Percentiles rank a stretch among this genome's conserved stretches.
Evolutionary conservation across 1,140 invertebrate species (phyloP).

Genomic region (Calephelis nemesis): DNA sequence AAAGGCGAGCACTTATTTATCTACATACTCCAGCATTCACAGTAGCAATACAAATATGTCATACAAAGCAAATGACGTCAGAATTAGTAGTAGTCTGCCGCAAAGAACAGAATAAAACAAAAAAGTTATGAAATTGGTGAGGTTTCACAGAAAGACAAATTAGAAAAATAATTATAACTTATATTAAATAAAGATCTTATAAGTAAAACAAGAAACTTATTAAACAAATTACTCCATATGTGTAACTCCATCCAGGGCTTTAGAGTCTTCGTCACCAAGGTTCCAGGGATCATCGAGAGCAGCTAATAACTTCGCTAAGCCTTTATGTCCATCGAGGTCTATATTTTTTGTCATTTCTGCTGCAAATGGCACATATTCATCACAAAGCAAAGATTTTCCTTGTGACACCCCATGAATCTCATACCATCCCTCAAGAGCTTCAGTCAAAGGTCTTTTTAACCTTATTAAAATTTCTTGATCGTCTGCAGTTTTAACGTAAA

Average conservation of each 20-base stretch:
- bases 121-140: no score
- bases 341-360: slow-evolving; percentile 65
- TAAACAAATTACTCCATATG: slow-evolving; percentile 49
- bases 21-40: no score
- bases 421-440: slow-evolving; percentile 70
- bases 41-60: no score
- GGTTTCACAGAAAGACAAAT: no score
- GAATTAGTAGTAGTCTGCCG: no score
- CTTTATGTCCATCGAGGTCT: slow-evolving; percentile 68
- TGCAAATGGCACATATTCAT: slow-evolving; percentile 69
- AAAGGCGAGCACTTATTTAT: no score
- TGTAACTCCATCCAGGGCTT: slow-evolving; percentile 49
- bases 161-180: slow-evolving; percentile 5
- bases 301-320: slow-evolving; percentile 57
- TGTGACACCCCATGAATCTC: slow-evolving; percentile 70
- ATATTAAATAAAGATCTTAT: background rate
- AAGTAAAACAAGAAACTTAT: background rate
- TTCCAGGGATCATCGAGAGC: slow-evolving; percentile 75
- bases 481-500: slow-evolving; percentile 68
- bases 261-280: slow-evolving; percentile 53
- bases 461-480: slow-evolving; percentile 67
- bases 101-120: no score
- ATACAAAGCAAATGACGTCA: no score
- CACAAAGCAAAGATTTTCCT: slow-evolving; percentile 69
- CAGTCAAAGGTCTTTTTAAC: slow-evolving; percentile 58